phyloP scores from a whole-genome alignment of 2,113 vertebrate species.

The Riparia riparia region DNA sequence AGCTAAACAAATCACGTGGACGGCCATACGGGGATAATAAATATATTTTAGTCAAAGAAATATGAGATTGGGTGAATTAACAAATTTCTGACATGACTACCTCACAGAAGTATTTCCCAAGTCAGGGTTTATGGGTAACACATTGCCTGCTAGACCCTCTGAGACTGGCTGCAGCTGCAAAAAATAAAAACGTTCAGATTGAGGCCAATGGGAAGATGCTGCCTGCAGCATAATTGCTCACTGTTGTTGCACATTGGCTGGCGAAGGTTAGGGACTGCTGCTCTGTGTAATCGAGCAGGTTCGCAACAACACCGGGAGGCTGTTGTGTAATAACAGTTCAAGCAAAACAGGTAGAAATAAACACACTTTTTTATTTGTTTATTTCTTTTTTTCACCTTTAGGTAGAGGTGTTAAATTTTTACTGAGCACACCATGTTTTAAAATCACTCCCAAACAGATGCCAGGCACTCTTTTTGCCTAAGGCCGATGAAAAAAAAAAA shows the following conservation, averaged over 20 bases:
- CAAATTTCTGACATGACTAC: not conserved
- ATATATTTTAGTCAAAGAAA: not conserved
- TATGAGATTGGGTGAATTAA: not conserved
- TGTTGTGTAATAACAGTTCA: conserved; percentile 11
- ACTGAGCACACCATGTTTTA: not conserved
- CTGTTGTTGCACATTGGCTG: conserved; percentile 10
- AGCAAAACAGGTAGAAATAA: conserved; percentile 8
- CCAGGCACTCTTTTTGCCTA: not conserved
- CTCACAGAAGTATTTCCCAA: not conserved
- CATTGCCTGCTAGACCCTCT: not conserved
- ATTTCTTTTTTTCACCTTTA: not conserved
- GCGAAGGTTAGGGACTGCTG: not conserved
- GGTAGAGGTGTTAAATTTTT: conserved; percentile 7
- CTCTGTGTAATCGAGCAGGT: conserved; percentile 39
- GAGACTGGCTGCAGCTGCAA: conserved; percentile 44
- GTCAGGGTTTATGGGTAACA: not conserved
- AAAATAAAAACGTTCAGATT: not conserved
- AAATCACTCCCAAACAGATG: not conserved
- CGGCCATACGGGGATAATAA: not conserved
- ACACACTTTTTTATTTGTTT: not conserved
- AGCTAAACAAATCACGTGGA: not conserved
- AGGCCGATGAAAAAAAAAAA: not conserved
- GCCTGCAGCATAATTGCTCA: conserved; percentile 37
- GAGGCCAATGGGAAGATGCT: conserved; percentile 47
- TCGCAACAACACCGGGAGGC: not conserved